Evolutionary conservation across 2,797 vertebrate genomes (phyloP).

Genomic region (Pteropus rufus): DNA sequence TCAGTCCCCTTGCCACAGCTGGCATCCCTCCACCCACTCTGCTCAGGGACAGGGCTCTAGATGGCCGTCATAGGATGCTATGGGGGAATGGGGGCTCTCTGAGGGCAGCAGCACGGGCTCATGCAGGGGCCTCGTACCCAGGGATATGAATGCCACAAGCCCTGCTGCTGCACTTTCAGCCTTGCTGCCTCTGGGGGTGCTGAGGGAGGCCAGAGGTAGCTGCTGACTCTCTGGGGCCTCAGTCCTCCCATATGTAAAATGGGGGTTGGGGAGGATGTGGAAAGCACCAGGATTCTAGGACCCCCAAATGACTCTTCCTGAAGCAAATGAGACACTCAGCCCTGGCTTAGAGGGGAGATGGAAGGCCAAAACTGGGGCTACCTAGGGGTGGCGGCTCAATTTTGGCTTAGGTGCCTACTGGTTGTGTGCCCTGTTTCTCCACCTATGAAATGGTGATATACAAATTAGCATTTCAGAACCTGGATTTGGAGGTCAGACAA

Average conservation of each 20-base stretch:
- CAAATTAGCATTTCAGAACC: neutral
- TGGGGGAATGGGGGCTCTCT: no score
- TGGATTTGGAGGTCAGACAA: neutral
- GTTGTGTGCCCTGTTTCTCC: neutral
- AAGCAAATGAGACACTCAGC: neutral
- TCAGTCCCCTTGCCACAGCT: no score
- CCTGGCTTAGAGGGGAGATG: no score
- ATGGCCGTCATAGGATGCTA: neutral
- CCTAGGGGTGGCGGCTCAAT: neutral
- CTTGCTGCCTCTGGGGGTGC: neutral
- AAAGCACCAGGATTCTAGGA: neutral
- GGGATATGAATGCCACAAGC: neutral
- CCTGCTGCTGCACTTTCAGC: neutral
- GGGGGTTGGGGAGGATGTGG: neutral
- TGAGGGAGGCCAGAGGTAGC: neutral
- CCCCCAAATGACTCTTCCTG: neutral
- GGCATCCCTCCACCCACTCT: neutral
- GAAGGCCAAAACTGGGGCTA: neutral
- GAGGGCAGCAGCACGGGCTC: neutral
- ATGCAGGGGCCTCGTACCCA: rapidly evolving
- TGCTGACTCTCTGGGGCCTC: neutral
- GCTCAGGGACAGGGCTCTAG: neutral
- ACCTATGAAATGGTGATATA: neutral
- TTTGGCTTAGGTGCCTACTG: neutral
- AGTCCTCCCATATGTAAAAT: neutral